Evolutionary conservation across 2,797 vertebrate species (phyloP).

Genomic region (Acridotheres tristis): DNA sequence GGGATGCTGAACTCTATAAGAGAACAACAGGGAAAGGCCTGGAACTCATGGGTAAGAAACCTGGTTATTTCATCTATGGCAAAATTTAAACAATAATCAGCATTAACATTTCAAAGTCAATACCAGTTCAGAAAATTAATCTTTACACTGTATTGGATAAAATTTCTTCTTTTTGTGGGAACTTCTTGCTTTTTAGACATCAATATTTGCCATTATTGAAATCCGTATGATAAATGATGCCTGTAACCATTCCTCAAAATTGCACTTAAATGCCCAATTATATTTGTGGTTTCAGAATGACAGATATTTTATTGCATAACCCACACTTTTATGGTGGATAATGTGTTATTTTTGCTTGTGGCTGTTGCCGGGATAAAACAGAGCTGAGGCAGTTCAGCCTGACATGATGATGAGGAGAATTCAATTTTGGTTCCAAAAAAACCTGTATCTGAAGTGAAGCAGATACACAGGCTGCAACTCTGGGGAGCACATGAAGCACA

Average conservation of each 20-base stretch:
- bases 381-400: neutral
- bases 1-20: neutral
- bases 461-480: neutral
- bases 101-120: neutral
- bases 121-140: neutral
- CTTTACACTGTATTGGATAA: neutral
- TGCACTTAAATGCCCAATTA: neutral
- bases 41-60: neutral
- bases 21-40: neutral
- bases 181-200: neutral
- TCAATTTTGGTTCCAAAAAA: neutral
- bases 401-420: neutral
- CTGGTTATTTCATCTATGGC: neutral
- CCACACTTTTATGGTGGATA: neutral
- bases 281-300: neutral
- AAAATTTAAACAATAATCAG: neutral
- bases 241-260: neutral
- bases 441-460: neutral
- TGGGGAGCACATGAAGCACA: neutral
- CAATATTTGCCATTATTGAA: neutral
- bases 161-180: neutral
- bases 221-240: neutral
- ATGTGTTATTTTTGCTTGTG: neutral
- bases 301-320: neutral
- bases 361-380: neutral